phyloP scores from a whole-genome alignment of 2,797 vertebrate species.

The Glyptemys insculpta region DNA sequence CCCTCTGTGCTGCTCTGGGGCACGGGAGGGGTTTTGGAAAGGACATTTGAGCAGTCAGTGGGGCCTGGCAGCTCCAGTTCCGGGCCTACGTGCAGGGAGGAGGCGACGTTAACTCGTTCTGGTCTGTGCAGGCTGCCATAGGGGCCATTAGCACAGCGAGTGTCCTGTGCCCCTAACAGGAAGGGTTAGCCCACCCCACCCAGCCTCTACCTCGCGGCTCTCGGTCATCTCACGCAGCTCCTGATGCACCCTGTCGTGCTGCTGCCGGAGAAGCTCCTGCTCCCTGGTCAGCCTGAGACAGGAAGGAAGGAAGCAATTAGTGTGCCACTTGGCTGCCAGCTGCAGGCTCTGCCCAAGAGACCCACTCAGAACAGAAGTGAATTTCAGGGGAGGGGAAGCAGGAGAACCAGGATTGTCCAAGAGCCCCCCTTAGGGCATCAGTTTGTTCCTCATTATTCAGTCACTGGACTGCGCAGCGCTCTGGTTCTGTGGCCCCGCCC shows the following conservation, averaged over 20 bases:
- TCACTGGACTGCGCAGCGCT: not conserved
- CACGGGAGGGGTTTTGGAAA: not conserved
- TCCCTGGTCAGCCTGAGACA: conserved; percentile 35
- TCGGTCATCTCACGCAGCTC: conserved; percentile 75
- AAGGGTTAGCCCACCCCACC: not conserved
- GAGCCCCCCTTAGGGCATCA: not conserved
- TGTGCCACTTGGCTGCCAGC: not conserved
- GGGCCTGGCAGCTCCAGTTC: not conserved
- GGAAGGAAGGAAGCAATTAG: accelerated
- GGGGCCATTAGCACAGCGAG: not conserved
- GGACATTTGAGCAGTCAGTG: not conserved
- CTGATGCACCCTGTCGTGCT: conserved; percentile 79
- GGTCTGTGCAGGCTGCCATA: not conserved
- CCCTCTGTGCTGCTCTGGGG: not conserved
- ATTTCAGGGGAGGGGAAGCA: not conserved
- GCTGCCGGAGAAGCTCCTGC: conserved; percentile 70
- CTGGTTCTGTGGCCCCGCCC: not conserved
- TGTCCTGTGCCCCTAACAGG: not conserved
- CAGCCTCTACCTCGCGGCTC: conserved; percentile 76
- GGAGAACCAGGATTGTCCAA: not conserved
- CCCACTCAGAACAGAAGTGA: not conserved
- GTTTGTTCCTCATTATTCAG: not conserved
- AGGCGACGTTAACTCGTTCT: not conserved
- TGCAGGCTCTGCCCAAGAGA: not conserved
- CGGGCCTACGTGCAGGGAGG: not conserved